These are phyloP conservation scores for Platycercus adscitus DNA, from an alignment of 2,113 vertebrate genomes.

Conservation along the genomic window DNA sequence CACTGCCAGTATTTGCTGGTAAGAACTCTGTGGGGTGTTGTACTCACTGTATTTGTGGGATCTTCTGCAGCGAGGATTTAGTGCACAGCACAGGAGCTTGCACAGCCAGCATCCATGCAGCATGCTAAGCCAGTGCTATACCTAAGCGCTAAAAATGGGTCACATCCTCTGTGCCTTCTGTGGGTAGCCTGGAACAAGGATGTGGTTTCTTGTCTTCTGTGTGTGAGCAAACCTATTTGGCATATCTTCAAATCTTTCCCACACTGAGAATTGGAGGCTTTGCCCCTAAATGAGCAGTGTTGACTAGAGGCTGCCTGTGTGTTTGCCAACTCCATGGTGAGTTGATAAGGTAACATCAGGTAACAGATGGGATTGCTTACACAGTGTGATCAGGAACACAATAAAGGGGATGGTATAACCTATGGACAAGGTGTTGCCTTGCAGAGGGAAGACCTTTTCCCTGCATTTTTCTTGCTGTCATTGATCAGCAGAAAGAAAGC, in stretches of 20 bases:
- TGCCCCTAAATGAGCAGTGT: background rate
- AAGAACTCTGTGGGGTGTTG: background rate
- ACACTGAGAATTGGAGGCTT: background rate
- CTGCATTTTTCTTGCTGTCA: background rate
- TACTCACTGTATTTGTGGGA: background rate
- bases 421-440: background rate
- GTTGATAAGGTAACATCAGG: background rate
- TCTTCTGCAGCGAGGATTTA: background rate
- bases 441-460: background rate
- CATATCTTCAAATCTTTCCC: background rate
- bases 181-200: background rate
- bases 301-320: background rate
- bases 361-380: background rate
- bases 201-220: background rate
- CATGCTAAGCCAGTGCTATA: background rate
- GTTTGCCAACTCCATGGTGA: accelerated
- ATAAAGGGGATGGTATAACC: background rate
- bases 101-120: background rate
- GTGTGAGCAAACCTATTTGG: background rate
- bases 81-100: background rate
- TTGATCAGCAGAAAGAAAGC: background rate
- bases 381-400: background rate
- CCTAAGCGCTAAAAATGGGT: background rate
- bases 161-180: background rate
- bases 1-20: background rate